Conservation (phyloP, 2,888 invertebrate species). For the Andrena praecox region DNA sequence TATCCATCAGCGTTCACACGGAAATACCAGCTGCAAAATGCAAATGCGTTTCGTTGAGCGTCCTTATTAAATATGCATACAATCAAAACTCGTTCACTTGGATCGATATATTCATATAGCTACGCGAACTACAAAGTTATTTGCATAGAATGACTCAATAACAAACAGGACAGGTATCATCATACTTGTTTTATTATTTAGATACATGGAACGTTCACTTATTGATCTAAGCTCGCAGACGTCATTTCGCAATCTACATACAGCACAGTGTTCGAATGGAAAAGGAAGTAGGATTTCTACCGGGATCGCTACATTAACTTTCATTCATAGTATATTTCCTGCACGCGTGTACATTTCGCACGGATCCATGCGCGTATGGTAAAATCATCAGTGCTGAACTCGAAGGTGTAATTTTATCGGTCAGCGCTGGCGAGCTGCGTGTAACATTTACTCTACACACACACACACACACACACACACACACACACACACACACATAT, state of each 20-base stretch:
- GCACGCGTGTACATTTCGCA: background rate
- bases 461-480: no score
- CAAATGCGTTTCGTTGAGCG: background rate
- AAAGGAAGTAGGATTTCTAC: no score
- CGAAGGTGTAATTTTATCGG: background rate
- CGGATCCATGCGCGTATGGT: constrained; percentile 9
- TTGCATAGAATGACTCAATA: constrained; percentile 1
- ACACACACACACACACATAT: no score
- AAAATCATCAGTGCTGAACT: constrained; percentile 3
- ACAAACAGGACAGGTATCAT: background rate
- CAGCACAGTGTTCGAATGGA: no score
- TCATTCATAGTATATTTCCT: no score
- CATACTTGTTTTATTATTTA: no score
- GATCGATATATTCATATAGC: background rate
- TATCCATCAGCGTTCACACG: background rate
- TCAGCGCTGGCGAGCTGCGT: background rate
- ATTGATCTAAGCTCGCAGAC: no score
- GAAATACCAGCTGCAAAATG: background rate
- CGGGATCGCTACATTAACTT: no score
- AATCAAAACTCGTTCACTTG: background rate
- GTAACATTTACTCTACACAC: background rate
- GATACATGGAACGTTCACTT: no score
- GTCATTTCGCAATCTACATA: no score
- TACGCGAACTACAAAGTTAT: background rate
- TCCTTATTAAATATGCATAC: background rate